Evolutionary conservation across 2,797 vertebrate species (phyloP).

Genomic region (Bradypus variegatus): DNA sequence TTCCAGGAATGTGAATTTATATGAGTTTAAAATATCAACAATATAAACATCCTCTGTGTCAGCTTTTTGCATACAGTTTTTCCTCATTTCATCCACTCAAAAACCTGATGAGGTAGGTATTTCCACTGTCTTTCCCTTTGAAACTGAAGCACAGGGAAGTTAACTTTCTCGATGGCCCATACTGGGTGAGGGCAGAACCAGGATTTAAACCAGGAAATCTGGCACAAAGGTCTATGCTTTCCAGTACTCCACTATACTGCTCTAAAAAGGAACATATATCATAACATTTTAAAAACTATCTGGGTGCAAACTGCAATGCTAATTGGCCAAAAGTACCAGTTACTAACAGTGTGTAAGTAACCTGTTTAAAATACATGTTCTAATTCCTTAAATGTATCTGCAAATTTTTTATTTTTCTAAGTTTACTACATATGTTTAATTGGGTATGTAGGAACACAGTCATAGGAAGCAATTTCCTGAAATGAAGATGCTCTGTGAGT

Average conservation of each 20-base stretch:
- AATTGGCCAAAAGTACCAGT: neutral
- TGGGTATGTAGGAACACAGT: neutral
- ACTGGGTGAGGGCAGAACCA: neutral
- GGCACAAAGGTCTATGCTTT: neutral
- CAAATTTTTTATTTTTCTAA: neutral
- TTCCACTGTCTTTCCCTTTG: neutral
- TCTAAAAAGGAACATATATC: neutral
- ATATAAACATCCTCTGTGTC: neutral
- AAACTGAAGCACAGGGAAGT: neutral
- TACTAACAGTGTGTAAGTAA: neutral
- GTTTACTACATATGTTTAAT: neutral
- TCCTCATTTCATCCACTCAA: neutral
- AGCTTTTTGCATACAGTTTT: neutral
- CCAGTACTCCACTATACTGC: neutral
- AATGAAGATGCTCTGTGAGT: slow-evolving; percentile 24
- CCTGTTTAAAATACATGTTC: neutral
- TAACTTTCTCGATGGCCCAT: neutral
- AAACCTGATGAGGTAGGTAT: neutral
- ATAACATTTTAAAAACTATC: neutral
- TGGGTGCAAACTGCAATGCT: neutral
- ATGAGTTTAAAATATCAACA: slow-evolving; percentile 5
- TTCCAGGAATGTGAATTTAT: neutral
- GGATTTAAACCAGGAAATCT: neutral
- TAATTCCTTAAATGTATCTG: neutral
- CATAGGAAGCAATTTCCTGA: slow-evolving; percentile 10